A percentile compares a stretch with the other conserved stretches of the same genome.
Conservation (phyloP, 37 sponge, comb jelly and placozoan species). For the Hexactinellida sp. region DNA sequence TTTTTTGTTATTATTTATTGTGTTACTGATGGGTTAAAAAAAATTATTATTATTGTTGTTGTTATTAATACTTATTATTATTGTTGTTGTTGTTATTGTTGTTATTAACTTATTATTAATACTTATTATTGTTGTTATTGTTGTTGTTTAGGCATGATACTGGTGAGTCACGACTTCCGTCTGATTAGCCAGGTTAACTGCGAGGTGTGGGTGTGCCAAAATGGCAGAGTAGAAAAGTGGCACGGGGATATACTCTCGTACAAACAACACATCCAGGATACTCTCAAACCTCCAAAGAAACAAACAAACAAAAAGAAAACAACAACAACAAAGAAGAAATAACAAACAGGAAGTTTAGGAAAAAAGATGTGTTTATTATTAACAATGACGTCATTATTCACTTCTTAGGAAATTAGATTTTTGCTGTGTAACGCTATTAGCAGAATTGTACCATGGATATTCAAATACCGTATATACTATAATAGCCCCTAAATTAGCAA, state of each 20-base stretch:
- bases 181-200: slow-evolving; percentile 74
- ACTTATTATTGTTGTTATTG: background rate
- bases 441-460: too few species aligned
- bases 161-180: slow-evolving; percentile 94
- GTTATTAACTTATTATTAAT: too few species aligned
- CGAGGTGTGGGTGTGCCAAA: slow-evolving; percentile 91
- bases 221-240: slow-evolving; percentile 56
- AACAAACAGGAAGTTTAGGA: background rate
- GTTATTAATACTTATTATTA: too few species aligned
- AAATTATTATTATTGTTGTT: too few species aligned
- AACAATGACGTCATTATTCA: too few species aligned
- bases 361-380: background rate
- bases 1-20: too few species aligned
- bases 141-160: slow-evolving; percentile 40
- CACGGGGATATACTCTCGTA: slow-evolving; percentile 65
- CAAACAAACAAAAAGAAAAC: background rate
- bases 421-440: too few species aligned
- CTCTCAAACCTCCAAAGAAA: background rate
- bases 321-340: background rate
- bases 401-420: too few species aligned
- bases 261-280: slow-evolving; percentile 46
- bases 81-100: too few species aligned
- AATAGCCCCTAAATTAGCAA: too few species aligned
- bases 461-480: too few species aligned
- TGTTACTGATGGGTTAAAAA: too few species aligned